Percentiles rank a stretch among this genome's conserved stretches.
phyloP scores from a whole-genome alignment of 2,888 invertebrate genomes.

The Adelphocoris suturalis region DNA sequence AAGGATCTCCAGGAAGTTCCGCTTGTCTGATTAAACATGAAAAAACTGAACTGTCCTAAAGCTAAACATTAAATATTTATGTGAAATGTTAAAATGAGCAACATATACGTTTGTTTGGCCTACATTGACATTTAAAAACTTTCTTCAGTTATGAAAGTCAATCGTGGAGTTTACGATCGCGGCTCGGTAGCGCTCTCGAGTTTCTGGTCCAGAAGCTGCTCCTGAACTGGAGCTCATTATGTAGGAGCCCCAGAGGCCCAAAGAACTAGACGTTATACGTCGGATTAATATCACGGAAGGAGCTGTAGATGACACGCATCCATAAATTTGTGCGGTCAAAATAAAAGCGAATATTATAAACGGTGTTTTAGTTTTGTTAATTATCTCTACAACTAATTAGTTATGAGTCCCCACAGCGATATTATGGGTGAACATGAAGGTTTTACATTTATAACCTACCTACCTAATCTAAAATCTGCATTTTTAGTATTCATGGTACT shows the following conservation, averaged over 20 bases:
- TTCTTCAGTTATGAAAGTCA: neutral
- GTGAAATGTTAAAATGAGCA: too few species aligned
- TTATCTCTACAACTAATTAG: too few species aligned
- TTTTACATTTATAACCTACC: too few species aligned
- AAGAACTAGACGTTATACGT: conserved; percentile 22
- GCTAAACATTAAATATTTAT: too few species aligned
- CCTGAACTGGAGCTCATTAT: neutral
- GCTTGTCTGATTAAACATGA: too few species aligned
- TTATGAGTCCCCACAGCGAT: too few species aligned
- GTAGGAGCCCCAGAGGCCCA: neutral
- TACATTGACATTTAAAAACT: neutral
- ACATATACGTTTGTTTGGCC: too few species aligned
- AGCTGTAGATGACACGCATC: neutral
- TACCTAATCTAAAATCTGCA: too few species aligned
- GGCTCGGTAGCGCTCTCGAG: neutral
- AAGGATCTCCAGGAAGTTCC: too few species aligned
- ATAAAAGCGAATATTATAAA: neutral
- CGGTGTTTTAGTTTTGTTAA: neutral
- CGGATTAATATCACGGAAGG: conserved; percentile 28
- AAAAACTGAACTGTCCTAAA: too few species aligned
- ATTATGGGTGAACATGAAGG: too few species aligned
- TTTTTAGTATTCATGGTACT: too few species aligned
- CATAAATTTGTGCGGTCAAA: conserved; percentile 1
- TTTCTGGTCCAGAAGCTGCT: conserved; percentile 10
- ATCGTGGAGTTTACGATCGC: neutral